Conservation (phyloP, 2,888 invertebrate species). For the Agrenia bidenticulata region DNA sequence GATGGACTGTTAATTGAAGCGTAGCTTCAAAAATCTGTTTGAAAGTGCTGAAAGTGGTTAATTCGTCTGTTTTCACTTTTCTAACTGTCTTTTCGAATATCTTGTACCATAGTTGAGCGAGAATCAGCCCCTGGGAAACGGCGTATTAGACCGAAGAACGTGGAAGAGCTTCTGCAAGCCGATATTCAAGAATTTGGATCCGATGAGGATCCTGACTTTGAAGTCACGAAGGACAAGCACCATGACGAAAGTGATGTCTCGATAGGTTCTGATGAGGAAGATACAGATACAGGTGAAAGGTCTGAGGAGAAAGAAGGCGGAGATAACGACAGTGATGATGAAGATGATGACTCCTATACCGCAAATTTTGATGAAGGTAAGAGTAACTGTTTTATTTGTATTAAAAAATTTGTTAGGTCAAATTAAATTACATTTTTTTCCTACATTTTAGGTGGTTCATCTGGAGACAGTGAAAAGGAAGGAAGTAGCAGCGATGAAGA, state of each 20-base stretch:
- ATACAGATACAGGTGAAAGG: conserved; percentile 31
- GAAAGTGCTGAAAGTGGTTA: too few species aligned
- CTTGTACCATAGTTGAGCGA: conserved; percentile 48
- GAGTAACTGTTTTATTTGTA: too few species aligned
- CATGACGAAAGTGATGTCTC: conserved; percentile 23
- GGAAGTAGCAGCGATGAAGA: neutral
- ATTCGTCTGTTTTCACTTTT: too few species aligned
- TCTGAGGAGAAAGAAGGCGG: conserved; percentile 66
- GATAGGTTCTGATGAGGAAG: conserved; percentile 27
- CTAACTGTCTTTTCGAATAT: conserved; percentile 7
- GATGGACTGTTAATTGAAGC: too few species aligned
- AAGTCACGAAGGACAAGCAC: conserved; percentile 25
- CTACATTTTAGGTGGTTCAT: too few species aligned
- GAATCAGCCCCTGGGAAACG: conserved; percentile 46
- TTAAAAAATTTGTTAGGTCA: too few species aligned
- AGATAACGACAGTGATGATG: conserved; percentile 71
- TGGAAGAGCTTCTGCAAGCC: conserved; percentile 44
- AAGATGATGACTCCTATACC: conserved; percentile 45
- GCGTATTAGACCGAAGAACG: conserved; percentile 47
- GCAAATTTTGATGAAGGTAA: conserved; percentile 14
- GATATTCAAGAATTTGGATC: conserved; percentile 46
- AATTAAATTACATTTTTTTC: too few species aligned
- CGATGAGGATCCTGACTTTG: conserved; percentile 49
- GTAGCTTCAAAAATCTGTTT: too few species aligned
- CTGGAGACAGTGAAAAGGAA: conserved; percentile 9